Evolutionary conservation across 2,797 vertebrate species (phyloP).

Genomic region (Telmatherina bonti): DNA sequence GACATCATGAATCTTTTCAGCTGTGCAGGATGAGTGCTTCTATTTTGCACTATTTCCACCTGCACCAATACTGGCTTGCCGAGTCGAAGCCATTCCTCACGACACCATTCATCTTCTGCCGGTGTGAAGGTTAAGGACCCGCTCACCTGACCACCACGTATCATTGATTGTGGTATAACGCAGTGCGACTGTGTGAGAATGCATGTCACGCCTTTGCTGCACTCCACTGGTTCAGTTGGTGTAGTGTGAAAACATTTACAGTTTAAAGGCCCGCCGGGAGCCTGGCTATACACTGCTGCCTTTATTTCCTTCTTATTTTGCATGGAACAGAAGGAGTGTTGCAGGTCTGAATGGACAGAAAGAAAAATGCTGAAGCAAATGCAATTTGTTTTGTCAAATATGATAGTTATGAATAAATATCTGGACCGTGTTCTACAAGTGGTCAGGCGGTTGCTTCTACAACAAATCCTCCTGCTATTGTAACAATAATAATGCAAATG

Average conservation of each 20-base stretch:
- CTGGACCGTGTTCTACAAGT: constrained; percentile 49
- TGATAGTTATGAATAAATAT: constrained; percentile 50
- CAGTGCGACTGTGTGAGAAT: constrained; percentile 35
- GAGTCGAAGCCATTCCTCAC: constrained; percentile 34
- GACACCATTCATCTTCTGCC: constrained; percentile 61
- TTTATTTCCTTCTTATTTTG: constrained; percentile 35
- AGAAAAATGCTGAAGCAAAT: constrained; percentile 28
- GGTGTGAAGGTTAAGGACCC: constrained; percentile 67
- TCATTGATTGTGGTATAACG: constrained; percentile 58
- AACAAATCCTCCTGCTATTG: constrained; percentile 8
- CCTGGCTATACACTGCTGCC: constrained; percentile 31
- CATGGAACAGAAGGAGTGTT: constrained; percentile 25
- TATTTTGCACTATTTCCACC: constrained; percentile 26
- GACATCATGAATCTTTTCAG: constrained; percentile 37
- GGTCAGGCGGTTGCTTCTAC: constrained; percentile 18
- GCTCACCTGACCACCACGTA: constrained; percentile 63
- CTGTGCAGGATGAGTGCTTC: background rate
- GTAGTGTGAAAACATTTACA: constrained; percentile 63
- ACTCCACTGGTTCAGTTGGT: constrained; percentile 17
- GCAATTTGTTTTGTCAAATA: constrained; percentile 42
- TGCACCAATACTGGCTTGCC: constrained; percentile 28
- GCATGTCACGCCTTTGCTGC: constrained; percentile 50
- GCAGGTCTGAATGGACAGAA: constrained; percentile 2
- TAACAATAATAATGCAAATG: constrained; percentile 35
- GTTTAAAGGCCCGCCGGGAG: constrained; percentile 42